Percentiles rank a stretch among this genome's conserved stretches.
Evolutionary conservation across 2,888 invertebrate species (phyloP).

Genomic region (Leptura quadrifasciata): DNA sequence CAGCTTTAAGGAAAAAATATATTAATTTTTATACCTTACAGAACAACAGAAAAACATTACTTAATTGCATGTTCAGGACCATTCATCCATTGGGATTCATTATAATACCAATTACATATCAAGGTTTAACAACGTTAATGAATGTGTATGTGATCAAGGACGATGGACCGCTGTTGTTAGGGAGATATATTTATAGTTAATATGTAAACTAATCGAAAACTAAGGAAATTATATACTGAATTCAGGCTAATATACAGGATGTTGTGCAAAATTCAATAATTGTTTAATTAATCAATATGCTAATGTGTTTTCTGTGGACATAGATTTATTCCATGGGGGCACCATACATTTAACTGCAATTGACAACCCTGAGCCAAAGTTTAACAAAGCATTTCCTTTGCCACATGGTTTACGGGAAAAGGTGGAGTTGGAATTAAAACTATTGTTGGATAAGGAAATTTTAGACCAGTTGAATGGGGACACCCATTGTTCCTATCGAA

Average conservation of each 20-base stretch:
- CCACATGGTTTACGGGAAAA: background rate
- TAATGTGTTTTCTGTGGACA: background rate
- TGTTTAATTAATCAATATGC: background rate
- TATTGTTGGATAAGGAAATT: background rate
- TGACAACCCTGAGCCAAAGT: background rate
- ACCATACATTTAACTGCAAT: background rate
- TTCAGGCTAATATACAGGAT: background rate
- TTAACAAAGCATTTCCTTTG: background rate
- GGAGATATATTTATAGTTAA: constrained; percentile 8
- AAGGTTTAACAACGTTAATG: background rate
- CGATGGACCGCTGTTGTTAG: constrained; percentile 19
- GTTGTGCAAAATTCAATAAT: background rate
- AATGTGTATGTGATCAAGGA: constrained; percentile 67
- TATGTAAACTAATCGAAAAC: background rate
- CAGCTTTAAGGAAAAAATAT: background rate
- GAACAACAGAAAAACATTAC: background rate
- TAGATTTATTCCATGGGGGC: background rate
- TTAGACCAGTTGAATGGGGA: background rate
- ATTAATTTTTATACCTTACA: background rate
- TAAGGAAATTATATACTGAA: background rate
- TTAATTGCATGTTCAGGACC: background rate
- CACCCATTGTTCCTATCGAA: background rate
- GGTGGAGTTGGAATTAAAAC: background rate
- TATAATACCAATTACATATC: background rate
- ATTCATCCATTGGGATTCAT: background rate